Evolutionary conservation across 2,797 vertebrate species (phyloP).

Genomic region (Spea hammondii): DNA sequence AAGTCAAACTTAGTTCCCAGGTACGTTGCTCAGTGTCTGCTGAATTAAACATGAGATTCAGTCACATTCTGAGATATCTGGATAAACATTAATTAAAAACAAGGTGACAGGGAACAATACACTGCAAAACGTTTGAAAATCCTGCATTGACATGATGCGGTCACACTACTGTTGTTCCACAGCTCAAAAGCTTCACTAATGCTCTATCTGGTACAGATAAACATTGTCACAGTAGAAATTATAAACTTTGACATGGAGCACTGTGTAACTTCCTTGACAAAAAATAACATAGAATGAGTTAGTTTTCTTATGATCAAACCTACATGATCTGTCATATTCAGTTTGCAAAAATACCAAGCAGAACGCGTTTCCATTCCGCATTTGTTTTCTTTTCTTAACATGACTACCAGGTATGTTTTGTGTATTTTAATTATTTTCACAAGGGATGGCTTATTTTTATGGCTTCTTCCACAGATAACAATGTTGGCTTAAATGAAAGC

Average conservation of each 20-base stretch:
- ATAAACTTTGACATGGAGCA: constrained; percentile 15
- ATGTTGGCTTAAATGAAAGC: constrained; percentile 5
- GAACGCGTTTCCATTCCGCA: background rate
- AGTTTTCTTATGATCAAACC: background rate
- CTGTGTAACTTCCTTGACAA: constrained; percentile 3
- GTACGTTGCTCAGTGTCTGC: constrained; percentile 4
- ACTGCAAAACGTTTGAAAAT: background rate
- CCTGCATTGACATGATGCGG: background rate
- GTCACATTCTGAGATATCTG: background rate
- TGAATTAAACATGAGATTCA: background rate
- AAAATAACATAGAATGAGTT: background rate
- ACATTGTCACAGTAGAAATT: constrained; percentile 9
- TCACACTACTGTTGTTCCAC: background rate
- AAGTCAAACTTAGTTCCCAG: background rate
- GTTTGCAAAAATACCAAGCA: constrained; percentile 16
- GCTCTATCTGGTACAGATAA: constrained; percentile 30
- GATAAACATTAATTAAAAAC: fast-evolving
- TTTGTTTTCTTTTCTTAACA: background rate
- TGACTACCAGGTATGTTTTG: background rate
- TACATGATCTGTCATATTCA: constrained; percentile 13
- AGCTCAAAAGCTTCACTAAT: background rate
- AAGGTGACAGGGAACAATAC: background rate
- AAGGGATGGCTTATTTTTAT: background rate
- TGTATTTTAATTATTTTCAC: background rate
- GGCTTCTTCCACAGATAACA: background rate